A percentile compares a stretch with the other conserved stretches of the same genome.
Conservation (phyloP, 2,797 vertebrate genomes). For the Glyptemys insculpta region DNA sequence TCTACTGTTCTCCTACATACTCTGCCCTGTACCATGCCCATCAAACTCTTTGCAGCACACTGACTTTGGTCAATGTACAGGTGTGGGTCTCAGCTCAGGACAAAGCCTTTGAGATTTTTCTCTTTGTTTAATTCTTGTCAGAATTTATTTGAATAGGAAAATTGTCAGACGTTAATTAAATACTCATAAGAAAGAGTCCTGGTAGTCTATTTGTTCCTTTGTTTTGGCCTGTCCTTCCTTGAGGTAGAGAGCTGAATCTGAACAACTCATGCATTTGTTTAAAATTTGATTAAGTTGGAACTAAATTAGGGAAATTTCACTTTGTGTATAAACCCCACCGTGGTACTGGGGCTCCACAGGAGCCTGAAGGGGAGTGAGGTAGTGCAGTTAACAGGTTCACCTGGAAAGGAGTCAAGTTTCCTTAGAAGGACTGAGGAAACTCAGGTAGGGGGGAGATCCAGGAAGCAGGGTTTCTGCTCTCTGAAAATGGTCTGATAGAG, state of each 20-base stretch:
- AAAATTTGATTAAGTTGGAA: background rate
- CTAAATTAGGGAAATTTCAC: background rate
- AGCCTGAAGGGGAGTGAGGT: background rate
- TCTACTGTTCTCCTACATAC: too few species aligned
- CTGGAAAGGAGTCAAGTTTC: background rate
- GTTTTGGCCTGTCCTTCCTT: background rate
- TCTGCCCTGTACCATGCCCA: too few species aligned
- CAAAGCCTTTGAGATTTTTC: too few species aligned
- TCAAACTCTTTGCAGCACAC: too few species aligned
- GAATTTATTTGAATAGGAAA: background rate
- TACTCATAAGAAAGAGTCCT: background rate
- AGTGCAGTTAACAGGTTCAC: background rate
- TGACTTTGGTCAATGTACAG: too few species aligned
- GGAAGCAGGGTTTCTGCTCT: background rate
- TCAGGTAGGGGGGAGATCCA: background rate
- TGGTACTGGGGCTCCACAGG: background rate
- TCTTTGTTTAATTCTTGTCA: background rate
- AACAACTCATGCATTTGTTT: background rate
- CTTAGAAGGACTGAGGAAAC: background rate
- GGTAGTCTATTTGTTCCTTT: background rate
- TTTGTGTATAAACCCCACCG: too few species aligned
- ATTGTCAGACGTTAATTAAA: background rate
- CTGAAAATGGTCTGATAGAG: background rate
- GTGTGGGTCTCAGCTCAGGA: too few species aligned
- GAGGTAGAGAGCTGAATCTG: rapidly evolving